These are phyloP conservation scores for Coenonympha arcania DNA, from an alignment of 2,888 invertebrate species.

Conservation along the genomic window DNA sequence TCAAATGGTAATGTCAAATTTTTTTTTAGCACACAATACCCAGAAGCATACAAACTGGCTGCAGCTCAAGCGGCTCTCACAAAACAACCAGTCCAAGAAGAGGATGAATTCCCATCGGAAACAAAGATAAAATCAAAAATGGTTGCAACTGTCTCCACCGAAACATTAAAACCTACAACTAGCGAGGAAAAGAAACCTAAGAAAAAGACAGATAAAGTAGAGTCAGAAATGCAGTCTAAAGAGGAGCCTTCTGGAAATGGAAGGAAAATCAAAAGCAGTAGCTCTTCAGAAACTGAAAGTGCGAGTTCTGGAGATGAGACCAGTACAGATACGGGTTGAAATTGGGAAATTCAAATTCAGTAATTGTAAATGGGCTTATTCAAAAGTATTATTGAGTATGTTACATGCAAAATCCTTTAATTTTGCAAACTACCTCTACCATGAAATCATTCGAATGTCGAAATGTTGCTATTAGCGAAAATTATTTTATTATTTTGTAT, in stretches of 20 bases:
- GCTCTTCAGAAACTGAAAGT: slow-evolving; percentile 77
- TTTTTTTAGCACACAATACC: slow-evolving; percentile 74
- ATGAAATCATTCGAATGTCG: no score
- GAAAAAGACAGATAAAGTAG: slow-evolving; percentile 40
- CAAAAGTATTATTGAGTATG: neutral
- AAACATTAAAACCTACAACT: slow-evolving; percentile 63
- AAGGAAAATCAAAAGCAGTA: slow-evolving; percentile 44
- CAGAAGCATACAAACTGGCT: slow-evolving; percentile 78
- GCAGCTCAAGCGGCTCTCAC: slow-evolving; percentile 66
- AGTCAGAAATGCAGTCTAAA: slow-evolving; percentile 30
- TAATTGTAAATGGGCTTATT: neutral
- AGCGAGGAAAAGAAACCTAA: slow-evolving; percentile 46
- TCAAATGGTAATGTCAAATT: no score
- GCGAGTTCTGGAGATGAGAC: slow-evolving; percentile 79
- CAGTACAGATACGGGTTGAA: slow-evolving; percentile 75
- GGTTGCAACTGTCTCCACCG: slow-evolving; percentile 65
- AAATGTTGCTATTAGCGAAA: neutral
- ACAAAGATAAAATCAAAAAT: slow-evolving; percentile 53
- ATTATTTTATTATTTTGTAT: neutral
- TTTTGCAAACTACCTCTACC: no score
- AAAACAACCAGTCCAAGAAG: slow-evolving; percentile 57
- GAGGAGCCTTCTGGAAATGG: slow-evolving; percentile 4
- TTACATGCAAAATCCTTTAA: neutral
- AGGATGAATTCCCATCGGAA: slow-evolving; percentile 52
- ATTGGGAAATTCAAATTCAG: neutral